Evolutionary conservation across 2,113 vertebrate species (phyloP), one percentile per base, ranked within the genome.

Genomic region (Atrichornis clamosus): DNA sequence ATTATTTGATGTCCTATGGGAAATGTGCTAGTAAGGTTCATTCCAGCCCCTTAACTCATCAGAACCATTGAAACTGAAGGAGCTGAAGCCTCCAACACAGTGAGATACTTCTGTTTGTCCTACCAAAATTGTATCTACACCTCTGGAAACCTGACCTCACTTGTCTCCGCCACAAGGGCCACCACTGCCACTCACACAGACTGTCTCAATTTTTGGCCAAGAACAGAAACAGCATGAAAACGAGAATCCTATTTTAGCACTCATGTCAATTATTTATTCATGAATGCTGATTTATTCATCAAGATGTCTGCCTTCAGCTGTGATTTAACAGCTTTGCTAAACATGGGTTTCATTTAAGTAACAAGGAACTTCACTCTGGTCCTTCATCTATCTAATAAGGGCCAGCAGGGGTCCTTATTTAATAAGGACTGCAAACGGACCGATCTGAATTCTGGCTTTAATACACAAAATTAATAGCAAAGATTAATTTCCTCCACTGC

Each of bases 391-490:
- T 78, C 79, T 93, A 94, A 93, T 64, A 96, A 95, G 88, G 92
- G 94, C 88, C 83, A 88, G 92, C 88, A 95, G 95, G 90, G 90
- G 88, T 95, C 93, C 95, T 95, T 96, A 93, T 95, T 96, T 84
- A 96, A 90, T 93, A 96, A 90, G 68, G 68, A 72, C 92, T 94
- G 64, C 79, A 95, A 93, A 90, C 56, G 68, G 88, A 86, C 79
- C 0, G 0, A 67, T 84, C 75, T 83, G 87, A 87, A 83, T 91
- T 90, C 70, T 35, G 46, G n/a, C 30, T 83, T 94, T 93, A 93
- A 80, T 74, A 94, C 75, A 70, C 67, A 96, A 85, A 83, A 94
- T 85, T 93, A 94, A 93, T 70, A 88, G 70, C 70, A 86, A 92
- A 96, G 68, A 95, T 94, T 93, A 95, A 94, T 93, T 93, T 95